These are phyloP conservation scores for Desmophyllum pertusum DNA, from an alignment of 92 coral and sea anemone genomes.

Conservation along the genomic window DNA sequence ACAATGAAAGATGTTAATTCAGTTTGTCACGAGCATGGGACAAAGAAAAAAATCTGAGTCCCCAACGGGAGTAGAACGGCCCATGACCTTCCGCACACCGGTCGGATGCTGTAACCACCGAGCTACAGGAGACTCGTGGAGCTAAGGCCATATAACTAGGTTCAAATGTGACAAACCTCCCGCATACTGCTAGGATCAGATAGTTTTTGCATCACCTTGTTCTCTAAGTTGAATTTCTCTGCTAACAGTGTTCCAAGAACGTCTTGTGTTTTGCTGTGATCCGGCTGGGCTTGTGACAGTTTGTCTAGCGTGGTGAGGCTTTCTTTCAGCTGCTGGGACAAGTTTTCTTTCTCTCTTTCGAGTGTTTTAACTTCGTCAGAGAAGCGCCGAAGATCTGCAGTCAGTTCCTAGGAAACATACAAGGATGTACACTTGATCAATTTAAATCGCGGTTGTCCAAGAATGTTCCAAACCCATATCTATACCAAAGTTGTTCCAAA, in stretches of 20 bases:
- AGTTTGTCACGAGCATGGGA: no score
- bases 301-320: slow-evolving; percentile 63
- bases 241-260: slow-evolving; percentile 69
- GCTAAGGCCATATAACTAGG: no score
- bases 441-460: not conserved
- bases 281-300: slow-evolving; percentile 42
- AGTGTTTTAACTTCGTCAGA: slow-evolving; percentile 59
- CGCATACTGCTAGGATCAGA: no score
- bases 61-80: no score
- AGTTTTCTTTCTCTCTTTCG: slow-evolving; percentile 70
- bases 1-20: no score
- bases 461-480: not conserved
- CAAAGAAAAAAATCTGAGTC: no score
- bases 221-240: slow-evolving; percentile 76
- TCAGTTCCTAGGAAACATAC: slow-evolving; percentile 55
- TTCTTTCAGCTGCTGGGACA: slow-evolving; percentile 70
- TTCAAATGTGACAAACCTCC: no score
- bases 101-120: no score
- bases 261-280: slow-evolving; percentile 29
- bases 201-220: slow-evolving; percentile 61
- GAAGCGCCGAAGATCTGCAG: slow-evolving; percentile 60
- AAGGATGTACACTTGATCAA: not conserved
- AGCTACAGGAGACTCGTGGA: no score
- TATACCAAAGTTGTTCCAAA: no score
- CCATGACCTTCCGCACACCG: no score